These are phyloP conservation scores for Holothuria glaberrima DNA, from an alignment of 35 echinoderm and acorn worm genomes.

Conservation along the genomic window DNA sequence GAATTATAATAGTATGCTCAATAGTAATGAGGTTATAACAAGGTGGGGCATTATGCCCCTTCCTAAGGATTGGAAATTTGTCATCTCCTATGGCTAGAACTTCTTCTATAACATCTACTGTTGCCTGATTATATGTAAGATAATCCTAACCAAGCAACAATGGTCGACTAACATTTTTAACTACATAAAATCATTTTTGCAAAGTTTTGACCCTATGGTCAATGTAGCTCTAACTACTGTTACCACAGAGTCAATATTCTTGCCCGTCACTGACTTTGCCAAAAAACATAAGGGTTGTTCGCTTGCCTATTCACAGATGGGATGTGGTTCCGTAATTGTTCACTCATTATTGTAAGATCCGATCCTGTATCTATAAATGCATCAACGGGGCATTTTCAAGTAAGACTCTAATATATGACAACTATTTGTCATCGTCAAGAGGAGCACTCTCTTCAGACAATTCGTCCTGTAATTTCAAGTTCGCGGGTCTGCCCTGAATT, in stretches of 20 bases:
- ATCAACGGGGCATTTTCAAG: no score
- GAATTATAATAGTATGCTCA: background rate
- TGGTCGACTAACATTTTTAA: background rate
- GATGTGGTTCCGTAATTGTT: no score
- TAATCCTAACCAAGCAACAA: slow-evolving; percentile 8
- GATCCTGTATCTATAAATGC: background rate
- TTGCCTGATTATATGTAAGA: background rate
- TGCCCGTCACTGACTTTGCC: background rate
- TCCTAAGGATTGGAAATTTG: background rate
- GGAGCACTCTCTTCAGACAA: no score
- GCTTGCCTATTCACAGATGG: no score
- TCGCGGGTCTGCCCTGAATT: no score
- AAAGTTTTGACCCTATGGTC: background rate
- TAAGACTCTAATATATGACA: no score
- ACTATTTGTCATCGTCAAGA: no score
- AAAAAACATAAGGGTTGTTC: background rate
- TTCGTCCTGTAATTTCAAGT: no score
- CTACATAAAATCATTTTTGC: background rate
- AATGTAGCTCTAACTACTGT: background rate
- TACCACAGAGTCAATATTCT: background rate
- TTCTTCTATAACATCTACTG: background rate
- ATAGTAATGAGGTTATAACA: background rate
- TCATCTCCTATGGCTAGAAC: background rate
- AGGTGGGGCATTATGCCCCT: background rate
- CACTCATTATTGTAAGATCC: background rate